These are phyloP conservation scores for Hipparchia semele DNA, from an alignment of 2,888 invertebrate genomes.

Conservation along the genomic window DNA sequence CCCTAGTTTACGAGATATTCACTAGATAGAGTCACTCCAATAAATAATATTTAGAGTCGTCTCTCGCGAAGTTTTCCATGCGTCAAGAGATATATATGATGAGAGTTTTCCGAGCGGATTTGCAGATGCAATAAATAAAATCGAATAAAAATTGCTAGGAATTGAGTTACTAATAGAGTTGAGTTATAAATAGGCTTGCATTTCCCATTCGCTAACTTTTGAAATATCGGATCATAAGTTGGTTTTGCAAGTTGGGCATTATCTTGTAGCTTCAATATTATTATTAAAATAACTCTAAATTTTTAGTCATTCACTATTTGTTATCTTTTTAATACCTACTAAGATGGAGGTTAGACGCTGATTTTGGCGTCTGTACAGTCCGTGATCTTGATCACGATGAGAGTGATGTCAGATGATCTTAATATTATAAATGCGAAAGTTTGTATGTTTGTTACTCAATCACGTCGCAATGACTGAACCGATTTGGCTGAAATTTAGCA, in stretches of 20 bases:
- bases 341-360: too few species aligned
- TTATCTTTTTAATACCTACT: too few species aligned
- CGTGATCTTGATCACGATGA: too few species aligned
- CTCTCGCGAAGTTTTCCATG: background rate
- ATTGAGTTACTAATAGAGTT: background rate
- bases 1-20: slow-evolving; percentile 11
- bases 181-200: background rate
- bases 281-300: background rate
- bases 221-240: background rate
- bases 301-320: background rate
- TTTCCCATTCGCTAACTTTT: background rate
- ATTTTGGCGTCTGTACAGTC: too few species aligned
- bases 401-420: too few species aligned
- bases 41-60: slow-evolving; percentile 12
- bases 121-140: slow-evolving; percentile 40
- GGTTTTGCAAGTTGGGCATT: too few species aligned
- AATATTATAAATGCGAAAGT: too few species aligned
- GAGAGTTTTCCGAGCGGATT: slow-evolving; percentile 18
- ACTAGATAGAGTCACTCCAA: background rate
- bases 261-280: too few species aligned
- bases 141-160: slow-evolving; percentile 30
- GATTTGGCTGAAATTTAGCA: too few species aligned
- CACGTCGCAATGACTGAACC: too few species aligned
- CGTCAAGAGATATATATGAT: slow-evolving; percentile 22
- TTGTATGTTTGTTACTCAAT: too few species aligned